Conservation (phyloP, 1,140 invertebrate species). For the Antheraea pernyi region DNA sequence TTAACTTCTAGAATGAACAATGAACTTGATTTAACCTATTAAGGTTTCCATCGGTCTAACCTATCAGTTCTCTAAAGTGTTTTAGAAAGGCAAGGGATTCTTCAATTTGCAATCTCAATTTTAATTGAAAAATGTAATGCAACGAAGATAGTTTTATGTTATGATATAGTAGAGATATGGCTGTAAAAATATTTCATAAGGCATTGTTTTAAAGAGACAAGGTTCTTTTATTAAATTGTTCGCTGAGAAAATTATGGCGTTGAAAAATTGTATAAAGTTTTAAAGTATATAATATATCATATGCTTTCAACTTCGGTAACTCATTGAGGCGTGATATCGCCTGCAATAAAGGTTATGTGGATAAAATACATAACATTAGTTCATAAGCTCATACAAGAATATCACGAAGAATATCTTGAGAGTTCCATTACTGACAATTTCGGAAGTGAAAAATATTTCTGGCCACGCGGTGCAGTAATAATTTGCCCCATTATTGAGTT, state of each 20-base stretch:
- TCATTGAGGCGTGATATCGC: no score
- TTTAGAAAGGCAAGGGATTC: conserved; percentile 2
- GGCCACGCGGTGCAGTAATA: no score
- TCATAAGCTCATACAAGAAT: no score
- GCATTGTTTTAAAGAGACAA: conserved; percentile 21
- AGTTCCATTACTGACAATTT: no score
- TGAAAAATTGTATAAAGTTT: conserved; percentile 4
- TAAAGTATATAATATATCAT: not conserved
- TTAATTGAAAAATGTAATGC: conserved; percentile 48
- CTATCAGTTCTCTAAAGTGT: not conserved
- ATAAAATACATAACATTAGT: no score
- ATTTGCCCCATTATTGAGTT: no score
- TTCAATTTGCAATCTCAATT: conserved; percentile 20
- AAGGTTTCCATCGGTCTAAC: not conserved
- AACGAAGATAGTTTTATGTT: conserved; percentile 39
- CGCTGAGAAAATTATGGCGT: not conserved
- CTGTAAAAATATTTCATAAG: conserved; percentile 20
- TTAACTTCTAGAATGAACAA: not conserved
- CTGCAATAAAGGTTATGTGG: no score
- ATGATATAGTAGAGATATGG: conserved; percentile 24
- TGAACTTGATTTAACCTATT: not conserved
- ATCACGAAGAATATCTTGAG: no score
- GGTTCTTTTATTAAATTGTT: conserved; percentile 12
- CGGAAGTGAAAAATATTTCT: no score
- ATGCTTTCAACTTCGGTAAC: no score